Percentiles rank a stretch among this genome's conserved stretches.
Evolutionary conservation across 2,888 invertebrate genomes (phyloP).

Genomic region (Rambutsinella grinnellia): DNA sequence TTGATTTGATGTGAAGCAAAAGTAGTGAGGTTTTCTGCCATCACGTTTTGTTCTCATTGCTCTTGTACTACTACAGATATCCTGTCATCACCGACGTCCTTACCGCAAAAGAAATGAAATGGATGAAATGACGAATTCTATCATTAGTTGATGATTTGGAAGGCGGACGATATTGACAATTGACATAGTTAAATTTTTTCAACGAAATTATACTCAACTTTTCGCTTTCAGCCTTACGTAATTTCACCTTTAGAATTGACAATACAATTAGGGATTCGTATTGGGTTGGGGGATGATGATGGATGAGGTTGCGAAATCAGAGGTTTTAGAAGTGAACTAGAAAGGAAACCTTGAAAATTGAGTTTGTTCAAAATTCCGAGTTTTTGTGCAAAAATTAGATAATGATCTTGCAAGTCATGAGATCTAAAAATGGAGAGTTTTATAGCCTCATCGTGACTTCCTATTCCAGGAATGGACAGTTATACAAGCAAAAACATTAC

Average conservation of each 20-base stretch:
- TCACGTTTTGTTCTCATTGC: constrained; percentile 20
- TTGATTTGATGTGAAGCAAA: background rate
- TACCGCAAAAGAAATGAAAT: background rate
- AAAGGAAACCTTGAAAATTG: too few relatives aligned
- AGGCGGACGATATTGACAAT: constrained; percentile 43
- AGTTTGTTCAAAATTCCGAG: too few relatives aligned
- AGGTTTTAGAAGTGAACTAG: too few relatives aligned
- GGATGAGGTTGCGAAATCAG: too few relatives aligned
- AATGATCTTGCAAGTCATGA: too few relatives aligned
- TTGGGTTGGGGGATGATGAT: background rate
- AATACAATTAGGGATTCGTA: constrained; percentile 39
- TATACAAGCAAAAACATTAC: background rate
- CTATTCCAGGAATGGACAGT: constrained; percentile 27
- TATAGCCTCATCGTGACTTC: constrained; percentile 31
- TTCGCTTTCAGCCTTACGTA: constrained; percentile 18
- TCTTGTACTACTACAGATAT: constrained; percentile 6
- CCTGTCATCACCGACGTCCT: background rate
- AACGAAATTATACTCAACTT: background rate
- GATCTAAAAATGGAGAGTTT: constrained; percentile 21
- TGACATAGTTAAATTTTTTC: constrained; percentile 42
- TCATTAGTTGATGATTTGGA: background rate
- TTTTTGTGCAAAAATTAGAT: too few relatives aligned
- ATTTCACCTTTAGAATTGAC: constrained; percentile 20
- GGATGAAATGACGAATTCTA: background rate
- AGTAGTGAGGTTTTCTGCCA: constrained; percentile 4